Evolutionary conservation across 2,888 invertebrate species (phyloP).

Genomic region (Platynereis dumerilii): DNA sequence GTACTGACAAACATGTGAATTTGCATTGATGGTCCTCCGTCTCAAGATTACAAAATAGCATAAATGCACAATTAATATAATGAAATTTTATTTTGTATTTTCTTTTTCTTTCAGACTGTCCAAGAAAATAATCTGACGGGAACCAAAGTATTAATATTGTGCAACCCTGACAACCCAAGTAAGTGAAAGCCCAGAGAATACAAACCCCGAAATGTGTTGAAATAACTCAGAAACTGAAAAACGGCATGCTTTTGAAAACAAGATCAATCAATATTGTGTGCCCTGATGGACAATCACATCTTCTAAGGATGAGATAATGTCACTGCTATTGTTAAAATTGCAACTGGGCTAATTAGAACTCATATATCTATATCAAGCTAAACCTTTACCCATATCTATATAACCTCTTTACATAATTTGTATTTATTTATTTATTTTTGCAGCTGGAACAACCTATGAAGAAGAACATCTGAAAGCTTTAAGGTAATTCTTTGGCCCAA

Average conservation of each 20-base stretch:
- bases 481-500: conserved; percentile 38
- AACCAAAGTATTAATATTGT: conserved; percentile 49
- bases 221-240: background rate
- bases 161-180: conserved; percentile 60
- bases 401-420: too few species aligned
- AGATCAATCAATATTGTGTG: too few species aligned
- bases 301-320: too few species aligned
- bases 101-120: conserved; percentile 33
- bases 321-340: too few species aligned
- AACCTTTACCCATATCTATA: too few species aligned
- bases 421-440: conserved; percentile 31
- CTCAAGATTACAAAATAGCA: too few species aligned
- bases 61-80: background rate
- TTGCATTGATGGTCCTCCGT: too few species aligned
- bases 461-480: conserved; percentile 43
- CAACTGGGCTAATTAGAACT: too few species aligned
- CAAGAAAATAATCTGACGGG: conserved; percentile 24
- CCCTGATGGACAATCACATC: too few species aligned
- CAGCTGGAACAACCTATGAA: conserved; percentile 52
- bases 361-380: too few species aligned
- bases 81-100: conserved; percentile 1
- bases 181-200: conserved; percentile 35
- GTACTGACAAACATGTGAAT: too few species aligned
- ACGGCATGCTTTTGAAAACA: too few species aligned
- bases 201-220: background rate